Evolutionary conservation across 92 coral and sea anemone species (phyloP).

Genomic region (Metridium senile): DNA sequence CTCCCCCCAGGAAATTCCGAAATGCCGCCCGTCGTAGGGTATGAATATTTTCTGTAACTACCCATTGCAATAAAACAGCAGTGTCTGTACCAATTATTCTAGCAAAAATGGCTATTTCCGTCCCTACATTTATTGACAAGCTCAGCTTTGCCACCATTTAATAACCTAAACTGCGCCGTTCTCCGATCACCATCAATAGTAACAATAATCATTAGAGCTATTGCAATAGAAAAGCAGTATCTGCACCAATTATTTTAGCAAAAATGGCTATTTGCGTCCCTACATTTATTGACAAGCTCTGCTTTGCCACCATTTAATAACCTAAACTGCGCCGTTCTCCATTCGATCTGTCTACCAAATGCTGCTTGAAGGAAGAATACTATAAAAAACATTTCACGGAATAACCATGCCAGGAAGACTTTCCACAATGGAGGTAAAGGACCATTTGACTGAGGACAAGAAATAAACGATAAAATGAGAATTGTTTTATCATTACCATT

Average conservation of each 20-base stretch:
- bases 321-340: constrained; percentile 90
- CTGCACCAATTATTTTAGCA: neutral
- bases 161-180: constrained; percentile 77
- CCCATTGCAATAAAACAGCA: neutral
- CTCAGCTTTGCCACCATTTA: constrained; percentile 96
- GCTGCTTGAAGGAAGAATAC: constrained; percentile 89
- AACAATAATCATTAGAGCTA: too few species aligned
- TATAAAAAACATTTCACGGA: constrained; percentile 82
- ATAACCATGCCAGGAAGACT: constrained; percentile 81
- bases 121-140: constrained; percentile 66
- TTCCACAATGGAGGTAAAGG: constrained; percentile 80
- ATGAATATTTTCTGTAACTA: too few species aligned
- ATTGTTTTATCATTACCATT: neutral
- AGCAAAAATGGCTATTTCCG: constrained; percentile 4
- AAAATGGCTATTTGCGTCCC: constrained; percentile 24
- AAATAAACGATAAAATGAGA: neutral
- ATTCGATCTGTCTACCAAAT: constrained; percentile 89
- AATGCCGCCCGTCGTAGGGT: too few species aligned
- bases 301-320: constrained; percentile 94
- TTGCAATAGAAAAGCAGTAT: neutral
- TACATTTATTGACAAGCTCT: constrained; percentile 73
- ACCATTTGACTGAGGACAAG: constrained; percentile 51
- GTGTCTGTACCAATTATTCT: neutral
- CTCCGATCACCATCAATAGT: too few species aligned
- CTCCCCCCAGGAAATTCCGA: too few species aligned